Conservation (phyloP, 2,797 vertebrate genomes). For the Pachyuromys duprasi region DNA sequence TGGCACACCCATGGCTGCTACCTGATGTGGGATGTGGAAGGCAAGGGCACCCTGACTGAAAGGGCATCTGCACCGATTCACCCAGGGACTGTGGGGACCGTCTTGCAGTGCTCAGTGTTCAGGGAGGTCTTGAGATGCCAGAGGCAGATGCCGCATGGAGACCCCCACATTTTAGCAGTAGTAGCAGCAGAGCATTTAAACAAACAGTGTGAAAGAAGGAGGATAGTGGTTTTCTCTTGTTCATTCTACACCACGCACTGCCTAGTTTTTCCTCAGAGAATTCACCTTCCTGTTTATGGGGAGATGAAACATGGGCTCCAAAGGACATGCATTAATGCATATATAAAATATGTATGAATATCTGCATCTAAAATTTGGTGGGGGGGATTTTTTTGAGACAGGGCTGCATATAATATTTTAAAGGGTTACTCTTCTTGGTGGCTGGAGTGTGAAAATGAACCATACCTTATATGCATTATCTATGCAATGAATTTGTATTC, state of each 20-base stretch:
- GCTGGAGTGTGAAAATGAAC: neutral
- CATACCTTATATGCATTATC: neutral
- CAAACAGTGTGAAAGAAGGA: neutral
- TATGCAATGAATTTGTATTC: neutral
- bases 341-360: no score
- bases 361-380: no score
- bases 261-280: neutral
- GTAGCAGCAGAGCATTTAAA: no score
- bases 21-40: neutral
- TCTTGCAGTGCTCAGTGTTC: neutral
- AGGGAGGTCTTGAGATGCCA: neutral
- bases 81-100: neutral
- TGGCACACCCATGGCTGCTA: accelerated
- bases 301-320: neutral
- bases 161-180: neutral
- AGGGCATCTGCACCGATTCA: neutral
- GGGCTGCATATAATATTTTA: neutral
- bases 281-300: neutral
- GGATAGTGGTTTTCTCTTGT: accelerated
- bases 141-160: neutral
- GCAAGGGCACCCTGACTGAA: neutral
- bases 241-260: neutral
- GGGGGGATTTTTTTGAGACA: no score
- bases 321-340: neutral
- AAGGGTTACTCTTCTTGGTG: neutral